Base-by-base conservation (phyloP, 2,888 invertebrate genomes). In the Yponomeuta sedellus region DNA sequence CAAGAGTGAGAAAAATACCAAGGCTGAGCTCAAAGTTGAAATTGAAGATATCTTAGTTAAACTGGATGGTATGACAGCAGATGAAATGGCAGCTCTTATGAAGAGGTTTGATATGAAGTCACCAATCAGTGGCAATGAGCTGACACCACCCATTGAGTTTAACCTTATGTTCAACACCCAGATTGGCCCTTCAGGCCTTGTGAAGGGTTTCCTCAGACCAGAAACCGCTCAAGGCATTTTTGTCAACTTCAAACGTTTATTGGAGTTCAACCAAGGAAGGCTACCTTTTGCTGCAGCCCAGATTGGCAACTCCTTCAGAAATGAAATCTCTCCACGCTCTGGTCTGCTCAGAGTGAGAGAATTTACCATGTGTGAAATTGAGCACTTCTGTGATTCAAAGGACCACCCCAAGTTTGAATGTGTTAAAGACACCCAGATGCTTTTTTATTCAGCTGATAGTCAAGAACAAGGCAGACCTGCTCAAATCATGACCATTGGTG, bases 211-310 rank as follows among this genome's bases (percentile, higher is more conserved):
- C 81, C 92, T 99, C 25, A 94, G 99, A 68, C 99, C 99, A 25
- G 99, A 99, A 92, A 99, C 99, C 16, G 99, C 99, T 0, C 99
- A 99, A 85, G 99, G 99, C 34, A 99, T 99, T 73, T 99, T 99
- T 89, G 99, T 99, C 0, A 99, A 99, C 87, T 99, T 99, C 83
- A 99, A 99, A 84, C 93, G 99, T 16, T 92, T 99, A 34, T 85
- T 99, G 66, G 99, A 99, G 85, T 99, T 99, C 83, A 99, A 99
- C 85, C 98, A 98, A 80, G 99, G 98, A 10, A 94, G 94, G 70
- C 84, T 99, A 52, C 99, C 99, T 34, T 99, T 99, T 91, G 99
- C 99, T 70, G 99, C 98, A 66, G 99, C 99, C 12, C 99, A 99
- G 92, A 99, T 99, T 77, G 99, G 99, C 71, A 97, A 97, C 81